phyloP scores from a whole-genome alignment of 2,888 invertebrate species.

The Pheosia tremula region DNA sequence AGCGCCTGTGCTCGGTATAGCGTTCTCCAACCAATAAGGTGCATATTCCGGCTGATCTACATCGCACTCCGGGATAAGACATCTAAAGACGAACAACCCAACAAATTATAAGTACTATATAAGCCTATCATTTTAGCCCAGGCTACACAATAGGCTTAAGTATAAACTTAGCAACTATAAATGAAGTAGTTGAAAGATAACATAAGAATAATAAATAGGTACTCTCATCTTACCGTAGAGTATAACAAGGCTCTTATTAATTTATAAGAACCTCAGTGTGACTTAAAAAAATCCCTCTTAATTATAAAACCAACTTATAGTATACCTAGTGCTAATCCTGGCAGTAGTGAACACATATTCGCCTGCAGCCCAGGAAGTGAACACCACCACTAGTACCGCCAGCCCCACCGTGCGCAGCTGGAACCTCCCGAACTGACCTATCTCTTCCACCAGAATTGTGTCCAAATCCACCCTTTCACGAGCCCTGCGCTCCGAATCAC shows the following conservation, averaged over 20 bases:
- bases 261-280: too few relatives aligned
- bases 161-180: too few relatives aligned
- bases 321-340: constrained; percentile 59
- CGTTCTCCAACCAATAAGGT: constrained; percentile 40
- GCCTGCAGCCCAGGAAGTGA: constrained; percentile 52
- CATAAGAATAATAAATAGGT: too few relatives aligned
- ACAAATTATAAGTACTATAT: too few relatives aligned
- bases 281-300: too few relatives aligned
- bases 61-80: constrained; percentile 51
- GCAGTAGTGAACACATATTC: constrained; percentile 67
- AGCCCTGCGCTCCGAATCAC: background rate
- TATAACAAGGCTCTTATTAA: too few relatives aligned
- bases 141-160: too few relatives aligned
- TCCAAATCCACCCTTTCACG: constrained; percentile 31
- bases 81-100: constrained; percentile 14
- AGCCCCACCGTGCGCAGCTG: constrained; percentile 51
- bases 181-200: too few relatives aligned
- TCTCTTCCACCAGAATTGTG: constrained; percentile 56
- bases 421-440: constrained; percentile 64
- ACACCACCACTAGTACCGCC: constrained; percentile 49
- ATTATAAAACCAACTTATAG: too few relatives aligned
- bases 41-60: constrained; percentile 49
- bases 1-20: constrained; percentile 30
- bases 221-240: too few relatives aligned
- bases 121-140: too few relatives aligned